Base-by-base conservation (phyloP, 2,113 vertebrate species). In the Heliornis fulica region DNA sequence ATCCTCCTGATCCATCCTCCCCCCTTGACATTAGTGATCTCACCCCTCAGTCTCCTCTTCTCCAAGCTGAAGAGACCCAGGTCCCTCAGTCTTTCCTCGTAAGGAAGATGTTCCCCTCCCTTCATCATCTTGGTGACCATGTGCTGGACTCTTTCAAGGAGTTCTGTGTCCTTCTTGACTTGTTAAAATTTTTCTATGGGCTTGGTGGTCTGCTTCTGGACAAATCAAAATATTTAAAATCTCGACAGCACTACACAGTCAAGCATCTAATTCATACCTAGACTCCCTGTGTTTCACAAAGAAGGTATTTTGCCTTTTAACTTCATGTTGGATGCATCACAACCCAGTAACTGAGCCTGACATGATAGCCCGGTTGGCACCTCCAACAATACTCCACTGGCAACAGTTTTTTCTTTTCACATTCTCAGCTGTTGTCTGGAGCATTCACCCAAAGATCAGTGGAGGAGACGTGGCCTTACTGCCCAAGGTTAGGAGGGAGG, bases 381-480 rank as follows among this genome's bases (percentile, higher is more conserved):
- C 5, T 63, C 23, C n/a, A 68, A 19, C 7, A 34, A 8, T 16
- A 28, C 5, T 25, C 12, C 6, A 3, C 3, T 45, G 31, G 5
- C 14, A 53, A 7, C 23, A 9, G 12, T 12, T 82, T 21, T 21
- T 29, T 18, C 26, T 76, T 89, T 65, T 50, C 34, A 46, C 8
- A 32, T 68, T 46, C 28, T 1, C 1, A 5, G 70, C 15, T 59
- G 7, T 17, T 87, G 36, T 7, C 20, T 72, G 48, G 5, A 90
- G 19, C 16, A 51, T 66, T 77, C 36, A 53, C 7, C 13, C n/a
- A 45, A 71, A 71, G 22, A 31, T 5, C 13, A 9, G 9, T 25
- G 4, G 4, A 54, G 5, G 14, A 5, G 69, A 41, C 5, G 21
- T 0, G 1, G 4, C 21, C 5, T 21, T n/a, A 0, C 21, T 65